Evolutionary conservation across 2,888 invertebrate species (phyloP).

Genomic region (Eupithecia abbreviata): DNA sequence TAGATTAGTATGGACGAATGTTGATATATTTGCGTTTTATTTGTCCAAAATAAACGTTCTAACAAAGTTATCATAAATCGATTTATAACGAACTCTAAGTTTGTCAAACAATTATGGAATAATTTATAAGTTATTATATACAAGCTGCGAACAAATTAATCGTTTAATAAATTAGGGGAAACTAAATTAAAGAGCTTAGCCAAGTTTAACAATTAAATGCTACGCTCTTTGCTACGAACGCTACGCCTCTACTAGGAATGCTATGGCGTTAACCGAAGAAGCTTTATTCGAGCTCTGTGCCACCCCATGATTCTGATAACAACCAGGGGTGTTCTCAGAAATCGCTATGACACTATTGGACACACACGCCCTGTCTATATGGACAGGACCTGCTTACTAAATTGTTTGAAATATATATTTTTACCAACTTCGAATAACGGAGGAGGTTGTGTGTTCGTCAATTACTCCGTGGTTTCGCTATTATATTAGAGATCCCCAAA

Average conservation of each 20-base stretch:
- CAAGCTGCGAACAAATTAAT: not conserved
- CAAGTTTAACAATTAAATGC: not conserved
- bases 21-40: not conserved
- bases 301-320: not conserved
- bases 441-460: too few species aligned
- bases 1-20: too few species aligned
- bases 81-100: not conserved
- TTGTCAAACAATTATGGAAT: not conserved
- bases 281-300: not conserved
- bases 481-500: too few species aligned
- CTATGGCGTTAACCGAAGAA: not conserved
- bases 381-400: not conserved
- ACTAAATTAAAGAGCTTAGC: not conserved
- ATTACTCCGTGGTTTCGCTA: too few species aligned
- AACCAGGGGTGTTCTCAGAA: not conserved
- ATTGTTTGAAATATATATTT: not conserved
- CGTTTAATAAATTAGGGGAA: not conserved
- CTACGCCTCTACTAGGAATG: not conserved
- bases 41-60: not conserved
- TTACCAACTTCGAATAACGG: too few species aligned
- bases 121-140: not conserved
- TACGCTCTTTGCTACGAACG: not conserved
- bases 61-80: not conserved
- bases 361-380: not conserved
- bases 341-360: not conserved